Evolutionary conservation across 2,113 vertebrate species (phyloP), one percentile per base, ranked within the genome.

Genomic region (Ardeotis arabs): DNA sequence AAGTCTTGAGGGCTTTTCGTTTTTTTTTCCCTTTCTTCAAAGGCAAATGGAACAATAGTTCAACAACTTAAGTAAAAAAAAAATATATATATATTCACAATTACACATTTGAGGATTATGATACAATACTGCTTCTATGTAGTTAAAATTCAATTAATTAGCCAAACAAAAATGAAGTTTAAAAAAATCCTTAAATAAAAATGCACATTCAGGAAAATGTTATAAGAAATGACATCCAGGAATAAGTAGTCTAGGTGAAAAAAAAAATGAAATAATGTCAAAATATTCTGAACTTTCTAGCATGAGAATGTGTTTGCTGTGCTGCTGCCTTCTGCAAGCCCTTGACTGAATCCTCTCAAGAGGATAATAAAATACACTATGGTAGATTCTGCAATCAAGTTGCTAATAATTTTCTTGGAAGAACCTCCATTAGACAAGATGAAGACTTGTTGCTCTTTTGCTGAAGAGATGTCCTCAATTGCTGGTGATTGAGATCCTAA

Each of bases 331-430:
- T 81, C 35, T 77, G 21, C 13, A 55, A 64, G 39, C 21, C 8
- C 44, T 81, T 87, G 28, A 64, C 50, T 76, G 59, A 72, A 67
- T 79, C 55, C 4, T 94, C 78, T 93, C 29, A 79, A 89, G 87
- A 82, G 80, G 89, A 60, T 93, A 78, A 75, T 87, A 89, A 94
- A 92, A 79, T 45, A 45, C 22, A 66, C n/a, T 62, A 28, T n/a
- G 49, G 63, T 91, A 85, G 62, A 79, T 47, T 10, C 1, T 74
- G 62, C 66, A 91, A 49, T 92, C 83, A 85, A 58, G 25, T 87
- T 82, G 44, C 77, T 94, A 72, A 89, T 89, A 2, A 21, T 85
- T 85, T 84, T 89, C 53, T 53, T 94, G 93, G 90, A 73, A 94
- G 70, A 83, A 66, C 67, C 35, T 95, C 82, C 31, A 0, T 88